Evolutionary conservation across 2,888 invertebrate genomes (phyloP).

Genomic region (Scaptodrosophila latifasciaeformis): DNA sequence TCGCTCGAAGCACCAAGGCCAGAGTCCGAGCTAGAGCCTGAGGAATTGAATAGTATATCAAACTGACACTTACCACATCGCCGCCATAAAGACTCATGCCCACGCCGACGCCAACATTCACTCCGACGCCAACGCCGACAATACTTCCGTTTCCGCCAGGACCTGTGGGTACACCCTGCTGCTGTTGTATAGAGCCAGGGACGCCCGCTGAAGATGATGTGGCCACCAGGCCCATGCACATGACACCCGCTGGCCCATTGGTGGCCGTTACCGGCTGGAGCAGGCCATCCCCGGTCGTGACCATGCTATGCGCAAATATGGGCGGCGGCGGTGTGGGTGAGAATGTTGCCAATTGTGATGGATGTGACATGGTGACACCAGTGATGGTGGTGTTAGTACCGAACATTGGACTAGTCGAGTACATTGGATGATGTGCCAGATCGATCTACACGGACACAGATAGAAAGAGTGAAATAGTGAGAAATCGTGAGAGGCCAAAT

Average conservation of each 20-base stretch:
- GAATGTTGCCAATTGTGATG: slow-evolving; percentile 75
- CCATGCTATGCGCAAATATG: slow-evolving; percentile 73
- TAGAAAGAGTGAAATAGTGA: slow-evolving; percentile 2
- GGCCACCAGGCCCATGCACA: slow-evolving; percentile 67
- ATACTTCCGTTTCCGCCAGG: slow-evolving; percentile 67
- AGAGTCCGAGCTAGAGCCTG: slow-evolving; percentile 18
- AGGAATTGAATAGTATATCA: slow-evolving; percentile 63
- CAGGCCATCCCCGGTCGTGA: slow-evolving; percentile 65
- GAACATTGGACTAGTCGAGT: slow-evolving; percentile 75
- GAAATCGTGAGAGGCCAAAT: slow-evolving; percentile 3
- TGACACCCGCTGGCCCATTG: slow-evolving; percentile 28
- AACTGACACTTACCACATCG: slow-evolving; percentile 73
- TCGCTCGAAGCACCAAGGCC: slow-evolving; percentile 46
- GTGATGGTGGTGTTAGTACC: slow-evolving; percentile 72
- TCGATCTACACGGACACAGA: slow-evolving; percentile 67
- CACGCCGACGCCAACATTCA: slow-evolving; percentile 46
- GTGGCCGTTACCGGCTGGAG: slow-evolving; percentile 57
- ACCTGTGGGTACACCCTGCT: slow-evolving; percentile 46
- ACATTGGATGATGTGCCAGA: slow-evolving; percentile 75
- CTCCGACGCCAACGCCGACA: slow-evolving; percentile 50
- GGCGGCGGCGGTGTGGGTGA: slow-evolving; percentile 72
- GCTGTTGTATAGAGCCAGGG: slow-evolving; percentile 35
- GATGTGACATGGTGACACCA: slow-evolving; percentile 75
- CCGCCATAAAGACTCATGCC: slow-evolving; percentile 69
- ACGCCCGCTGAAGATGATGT: slow-evolving; percentile 47